Base-by-base conservation (phyloP, 2,888 invertebrate genomes). In the Tiphia femorata region DNA sequence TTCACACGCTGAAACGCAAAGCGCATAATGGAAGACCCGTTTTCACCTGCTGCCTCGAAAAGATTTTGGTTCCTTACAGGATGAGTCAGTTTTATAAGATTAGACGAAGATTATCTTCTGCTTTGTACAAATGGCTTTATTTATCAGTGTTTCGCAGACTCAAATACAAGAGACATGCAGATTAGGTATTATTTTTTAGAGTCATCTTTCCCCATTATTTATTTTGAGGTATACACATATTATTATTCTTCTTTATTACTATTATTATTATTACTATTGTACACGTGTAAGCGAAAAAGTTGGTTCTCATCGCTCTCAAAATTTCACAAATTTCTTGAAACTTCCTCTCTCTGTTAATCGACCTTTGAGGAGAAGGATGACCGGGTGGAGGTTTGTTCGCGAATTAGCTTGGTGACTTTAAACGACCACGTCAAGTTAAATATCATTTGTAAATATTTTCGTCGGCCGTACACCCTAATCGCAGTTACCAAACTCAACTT, bases 81-180 rank as follows among this genome's bases (percentile, higher is more conserved):
- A 58, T 49, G 49, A 62, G 48, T 52, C 46, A 56, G 10, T 63
- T 70, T 62, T 53, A 54, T 58, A 49, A 56, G 49, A 60, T 58
- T 64, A 63, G 47, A 60, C 30, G 40, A 41, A 57, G 43, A 49
- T 53, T 50, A 46, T 64, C 59, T 72, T 76, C 54, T 59, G 78
- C 78, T 79, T 75, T 80, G 80, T 80, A 78, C 60, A 80, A 75
- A 80, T 53, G 49, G 73, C 75, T 75, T 76, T 80, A 80, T 80
- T 78, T 80, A 79, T 78, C 58, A 59, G 68, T 66, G 53, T 64
- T 73, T 61, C 55, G 53, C 56, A 57, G 53, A 61, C 49, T 46
- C 43, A 65, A 29, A 52, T 46, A 35, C 41, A 47, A 54, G 56
- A 49, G 40, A 57, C 20, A 55, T n/a, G n/a, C 30, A 60, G 41